Evolutionary conservation across 2,113 vertebrate genomes (phyloP).

Genomic region (Clarias gariepinus): DNA sequence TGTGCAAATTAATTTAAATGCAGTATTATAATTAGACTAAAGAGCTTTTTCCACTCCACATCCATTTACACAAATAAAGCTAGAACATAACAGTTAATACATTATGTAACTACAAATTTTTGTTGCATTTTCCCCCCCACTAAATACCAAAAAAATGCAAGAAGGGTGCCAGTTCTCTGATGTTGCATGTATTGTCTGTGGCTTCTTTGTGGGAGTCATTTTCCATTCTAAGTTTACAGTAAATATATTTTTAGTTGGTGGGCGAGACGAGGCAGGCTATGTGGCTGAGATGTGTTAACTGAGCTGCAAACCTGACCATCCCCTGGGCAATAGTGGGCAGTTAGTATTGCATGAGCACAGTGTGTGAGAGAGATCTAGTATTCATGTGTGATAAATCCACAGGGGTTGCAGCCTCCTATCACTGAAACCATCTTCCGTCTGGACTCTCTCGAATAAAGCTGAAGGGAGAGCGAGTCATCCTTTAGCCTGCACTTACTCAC

Average conservation of each 20-base stretch:
- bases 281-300: conserved; percentile 47
- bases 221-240: conserved; percentile 51
- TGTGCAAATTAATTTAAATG: conserved; percentile 44
- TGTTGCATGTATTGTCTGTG: conserved; percentile 39
- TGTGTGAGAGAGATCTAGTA: conserved; percentile 52
- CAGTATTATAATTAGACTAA: conserved; percentile 34
- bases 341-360: conserved; percentile 54
- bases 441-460: conserved; percentile 42
- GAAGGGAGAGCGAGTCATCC: conserved; percentile 39
- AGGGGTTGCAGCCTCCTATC: conserved; percentile 42
- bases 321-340: conserved; percentile 41
- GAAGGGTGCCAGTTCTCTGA: conserved; percentile 25
- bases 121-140: neutral
- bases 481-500: conserved; percentile 25
- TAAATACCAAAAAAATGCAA: conserved; percentile 20
- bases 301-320: conserved; percentile 56
- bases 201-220: conserved; percentile 42
- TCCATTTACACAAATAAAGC: conserved; percentile 38
- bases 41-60: conserved; percentile 39
- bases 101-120: conserved; percentile 26
- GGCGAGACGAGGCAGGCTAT: conserved; percentile 19
- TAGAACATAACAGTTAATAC: conserved; percentile 21
- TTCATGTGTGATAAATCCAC: conserved; percentile 51
- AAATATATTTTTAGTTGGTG: conserved; percentile 48
- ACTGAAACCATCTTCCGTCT: conserved; percentile 46